These are phyloP conservation scores for Ditula angustiorana DNA, from an alignment of 2,888 invertebrate species.

Conservation along the genomic window DNA sequence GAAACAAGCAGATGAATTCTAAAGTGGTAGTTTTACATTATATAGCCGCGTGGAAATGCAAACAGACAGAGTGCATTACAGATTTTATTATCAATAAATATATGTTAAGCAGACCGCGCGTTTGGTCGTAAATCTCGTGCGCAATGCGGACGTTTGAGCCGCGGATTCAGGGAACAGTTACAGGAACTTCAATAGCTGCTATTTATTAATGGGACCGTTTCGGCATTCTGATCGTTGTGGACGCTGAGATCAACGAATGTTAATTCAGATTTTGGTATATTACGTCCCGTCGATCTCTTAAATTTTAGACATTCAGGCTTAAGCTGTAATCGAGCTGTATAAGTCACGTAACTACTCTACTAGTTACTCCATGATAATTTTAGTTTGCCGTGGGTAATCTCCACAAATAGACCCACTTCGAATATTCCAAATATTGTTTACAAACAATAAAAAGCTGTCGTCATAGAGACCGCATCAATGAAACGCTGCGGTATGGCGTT, in stretches of 20 bases:
- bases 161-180: not conserved
- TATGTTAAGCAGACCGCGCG: constrained; percentile 39
- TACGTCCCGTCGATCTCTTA: too few relatives aligned
- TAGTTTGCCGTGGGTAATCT: constrained; percentile 6
- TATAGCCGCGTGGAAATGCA: not conserved
- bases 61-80: constrained; percentile 41
- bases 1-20: not conserved
- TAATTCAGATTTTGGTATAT: too few relatives aligned
- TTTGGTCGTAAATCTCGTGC: constrained; percentile 42
- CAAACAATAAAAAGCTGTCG: constrained; percentile 34
- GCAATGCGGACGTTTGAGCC: constrained; percentile 40
- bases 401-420: constrained; percentile 17
- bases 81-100: constrained; percentile 50
- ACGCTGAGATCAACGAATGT: not conserved
- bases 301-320: too few relatives aligned
- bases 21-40: not conserved
- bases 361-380: not conserved
- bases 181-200: not conserved
- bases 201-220: not conserved
- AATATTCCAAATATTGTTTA: constrained; percentile 30
- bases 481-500: constrained; percentile 45
- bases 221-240: too few relatives aligned
- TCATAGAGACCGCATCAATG: constrained; percentile 40
- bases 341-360: too few relatives aligned
- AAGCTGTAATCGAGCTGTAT: too few relatives aligned